Evolutionary conservation across 2,888 invertebrate species (phyloP).

Genomic region (Coecobrya sp.): DNA sequence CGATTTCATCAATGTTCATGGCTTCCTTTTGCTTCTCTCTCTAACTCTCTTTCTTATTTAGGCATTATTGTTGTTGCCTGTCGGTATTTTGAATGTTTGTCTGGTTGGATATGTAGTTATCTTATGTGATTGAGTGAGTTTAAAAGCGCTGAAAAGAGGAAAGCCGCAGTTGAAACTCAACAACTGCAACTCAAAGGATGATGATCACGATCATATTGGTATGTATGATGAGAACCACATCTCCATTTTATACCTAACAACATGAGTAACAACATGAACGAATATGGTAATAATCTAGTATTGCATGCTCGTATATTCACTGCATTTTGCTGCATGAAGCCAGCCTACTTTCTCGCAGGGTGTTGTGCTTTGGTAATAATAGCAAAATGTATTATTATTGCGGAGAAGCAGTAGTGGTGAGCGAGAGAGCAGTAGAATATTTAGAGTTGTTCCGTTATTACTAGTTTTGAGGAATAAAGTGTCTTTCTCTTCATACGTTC

Average conservation of each 20-base stretch:
- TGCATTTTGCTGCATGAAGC: constrained; percentile 13
- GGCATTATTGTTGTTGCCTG: constrained; percentile 56
- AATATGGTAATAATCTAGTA: constrained; percentile 18
- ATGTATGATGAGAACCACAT: constrained; percentile 57
- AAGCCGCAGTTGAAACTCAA: constrained; percentile 57
- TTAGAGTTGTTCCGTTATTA: neutral
- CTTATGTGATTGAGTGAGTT: constrained; percentile 53
- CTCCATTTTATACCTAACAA: constrained; percentile 25
- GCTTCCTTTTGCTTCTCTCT: neutral
- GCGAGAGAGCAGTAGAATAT: constrained; percentile 13
- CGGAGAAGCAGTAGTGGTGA: neutral
- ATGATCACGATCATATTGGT: constrained; percentile 9
- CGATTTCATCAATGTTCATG: constrained; percentile 36
- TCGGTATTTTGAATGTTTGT: constrained; percentile 41
- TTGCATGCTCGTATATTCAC: neutral
- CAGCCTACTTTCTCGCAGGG: neutral
- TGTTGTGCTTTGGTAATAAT: neutral
- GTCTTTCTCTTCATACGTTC: neutral
- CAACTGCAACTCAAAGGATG: constrained; percentile 29
- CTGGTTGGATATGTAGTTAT: constrained; percentile 19
- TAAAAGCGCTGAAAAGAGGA: constrained; percentile 56
- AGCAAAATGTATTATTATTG: constrained; percentile 8
- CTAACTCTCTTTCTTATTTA: neutral
- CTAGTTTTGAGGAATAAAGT: constrained; percentile 21
- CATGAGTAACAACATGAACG: neutral